Evolutionary conservation across 1,140 invertebrate genomes (phyloP).

Genomic region (Bacillus rossius): DNA sequence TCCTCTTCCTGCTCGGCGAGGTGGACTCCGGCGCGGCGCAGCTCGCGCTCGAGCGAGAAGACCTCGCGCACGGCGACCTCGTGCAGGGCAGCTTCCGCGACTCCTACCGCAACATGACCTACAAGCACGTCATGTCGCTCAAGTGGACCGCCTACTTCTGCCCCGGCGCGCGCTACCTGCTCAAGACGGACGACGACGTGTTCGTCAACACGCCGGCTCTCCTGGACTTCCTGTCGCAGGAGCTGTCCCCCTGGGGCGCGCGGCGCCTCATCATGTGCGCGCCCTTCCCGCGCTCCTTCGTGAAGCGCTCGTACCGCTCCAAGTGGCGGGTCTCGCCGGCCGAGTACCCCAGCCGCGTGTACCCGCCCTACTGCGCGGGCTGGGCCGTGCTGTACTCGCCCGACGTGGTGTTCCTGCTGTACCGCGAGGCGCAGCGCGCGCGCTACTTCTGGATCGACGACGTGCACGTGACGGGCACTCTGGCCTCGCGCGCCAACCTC

Average conservation of each 20-base stretch:
- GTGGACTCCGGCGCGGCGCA: conserved; percentile 42
- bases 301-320: conserved; percentile 52
- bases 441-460: conserved; percentile 85
- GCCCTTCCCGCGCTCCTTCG: conserved; percentile 37
- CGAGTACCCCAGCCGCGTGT: conserved; percentile 58
- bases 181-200: conserved; percentile 76
- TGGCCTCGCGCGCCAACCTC: conserved; percentile 55
- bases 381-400: conserved; percentile 69
- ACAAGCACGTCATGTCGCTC: conserved; percentile 81
- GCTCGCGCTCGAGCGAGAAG: conserved; percentile 52
- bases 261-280: conserved; percentile 54
- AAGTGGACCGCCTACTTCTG: conserved; percentile 70
- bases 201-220: conserved; percentile 66
- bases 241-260: conserved; percentile 51
- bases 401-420: conserved; percentile 60
- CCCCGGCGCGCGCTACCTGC: conserved; percentile 58
- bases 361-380: conserved; percentile 69
- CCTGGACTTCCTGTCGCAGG: conserved; percentile 52
- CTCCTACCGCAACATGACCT: conserved; percentile 78
- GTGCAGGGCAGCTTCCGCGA: conserved; percentile 75
- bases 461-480: conserved; percentile 70
- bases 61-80: conserved; percentile 56
- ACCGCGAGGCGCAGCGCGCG: conserved; percentile 52
- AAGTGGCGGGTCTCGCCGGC: conserved; percentile 71
- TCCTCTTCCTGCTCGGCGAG: conserved; percentile 66